Conservation (phyloP, 2,797 vertebrate genomes). For the Sylvia borin region DNA sequence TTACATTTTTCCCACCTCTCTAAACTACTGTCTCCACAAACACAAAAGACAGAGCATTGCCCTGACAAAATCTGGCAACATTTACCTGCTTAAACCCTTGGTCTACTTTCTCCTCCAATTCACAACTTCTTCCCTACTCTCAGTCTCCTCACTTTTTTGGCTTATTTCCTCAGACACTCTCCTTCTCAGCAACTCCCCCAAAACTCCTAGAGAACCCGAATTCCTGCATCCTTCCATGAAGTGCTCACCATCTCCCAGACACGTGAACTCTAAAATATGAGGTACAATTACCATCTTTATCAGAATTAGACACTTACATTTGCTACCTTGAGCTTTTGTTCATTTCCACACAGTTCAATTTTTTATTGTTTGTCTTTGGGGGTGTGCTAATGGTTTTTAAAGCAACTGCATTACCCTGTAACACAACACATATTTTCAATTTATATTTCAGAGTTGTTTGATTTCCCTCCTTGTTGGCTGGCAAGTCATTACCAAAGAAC, state of each 20-base stretch:
- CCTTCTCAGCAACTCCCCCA: not conserved
- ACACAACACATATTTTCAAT: not conserved
- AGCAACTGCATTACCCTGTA: not conserved
- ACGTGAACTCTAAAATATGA: not conserved
- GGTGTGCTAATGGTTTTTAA: not conserved
- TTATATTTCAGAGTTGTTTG: not conserved
- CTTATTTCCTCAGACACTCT: not conserved
- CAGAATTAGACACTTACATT: not conserved
- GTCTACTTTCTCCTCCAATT: not conserved
- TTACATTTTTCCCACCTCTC: not conserved
- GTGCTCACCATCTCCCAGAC: not conserved
- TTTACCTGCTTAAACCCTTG: not conserved
- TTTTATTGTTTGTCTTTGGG: not conserved
- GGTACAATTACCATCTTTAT: not conserved
- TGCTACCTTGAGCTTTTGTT: not conserved
- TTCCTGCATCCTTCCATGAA: not conserved
- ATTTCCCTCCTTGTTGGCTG: not conserved
- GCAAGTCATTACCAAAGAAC: not conserved
- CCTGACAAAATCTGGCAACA: not conserved
- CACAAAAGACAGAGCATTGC: accelerated
- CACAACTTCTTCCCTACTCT: not conserved
- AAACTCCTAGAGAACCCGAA: not conserved
- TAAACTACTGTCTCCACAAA: not conserved
- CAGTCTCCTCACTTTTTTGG: not conserved
- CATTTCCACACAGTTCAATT: not conserved